Conservation (phyloP, 2,888 invertebrate genomes). For the Imbricaverruca yamaguchii region DNA sequence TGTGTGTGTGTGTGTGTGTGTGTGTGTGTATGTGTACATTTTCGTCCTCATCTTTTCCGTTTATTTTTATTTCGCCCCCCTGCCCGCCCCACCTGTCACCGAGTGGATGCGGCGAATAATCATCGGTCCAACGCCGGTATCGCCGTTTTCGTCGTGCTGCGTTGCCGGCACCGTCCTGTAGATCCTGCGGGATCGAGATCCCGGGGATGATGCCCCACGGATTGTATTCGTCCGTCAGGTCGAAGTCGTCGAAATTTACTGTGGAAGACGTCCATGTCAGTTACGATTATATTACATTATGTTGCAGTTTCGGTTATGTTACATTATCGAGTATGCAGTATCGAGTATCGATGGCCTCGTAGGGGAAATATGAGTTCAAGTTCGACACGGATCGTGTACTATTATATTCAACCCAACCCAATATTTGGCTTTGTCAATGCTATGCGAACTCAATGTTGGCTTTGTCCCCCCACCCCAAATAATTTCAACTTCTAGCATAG, state of each 20-base stretch:
- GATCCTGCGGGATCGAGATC: neutral
- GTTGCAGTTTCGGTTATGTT: neutral
- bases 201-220: conserved; percentile 29
- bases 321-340: neutral
- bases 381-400: neutral
- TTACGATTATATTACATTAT: neutral
- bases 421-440: too few relatives aligned
- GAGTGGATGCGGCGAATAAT: conserved; percentile 11
- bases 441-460: too few relatives aligned
- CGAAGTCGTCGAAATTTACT: conserved; percentile 31
- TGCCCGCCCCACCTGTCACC: conserved; percentile 2
- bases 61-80: neutral
- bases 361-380: neutral
- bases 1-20: too few relatives aligned
- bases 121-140: neutral
- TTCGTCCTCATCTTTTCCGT: too few relatives aligned
- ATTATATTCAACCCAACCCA: neutral
- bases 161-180: neutral
- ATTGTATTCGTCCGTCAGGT: conserved; percentile 30
- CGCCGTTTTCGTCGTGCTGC: neutral
- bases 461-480: too few relatives aligned
- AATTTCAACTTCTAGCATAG: too few relatives aligned
- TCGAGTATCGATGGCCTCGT: neutral
- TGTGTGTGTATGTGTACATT: too few relatives aligned
- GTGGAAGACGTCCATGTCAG: neutral